Evolutionary conservation across 2,888 invertebrate species (phyloP).

Genomic region (Heliconius erato): DNA sequence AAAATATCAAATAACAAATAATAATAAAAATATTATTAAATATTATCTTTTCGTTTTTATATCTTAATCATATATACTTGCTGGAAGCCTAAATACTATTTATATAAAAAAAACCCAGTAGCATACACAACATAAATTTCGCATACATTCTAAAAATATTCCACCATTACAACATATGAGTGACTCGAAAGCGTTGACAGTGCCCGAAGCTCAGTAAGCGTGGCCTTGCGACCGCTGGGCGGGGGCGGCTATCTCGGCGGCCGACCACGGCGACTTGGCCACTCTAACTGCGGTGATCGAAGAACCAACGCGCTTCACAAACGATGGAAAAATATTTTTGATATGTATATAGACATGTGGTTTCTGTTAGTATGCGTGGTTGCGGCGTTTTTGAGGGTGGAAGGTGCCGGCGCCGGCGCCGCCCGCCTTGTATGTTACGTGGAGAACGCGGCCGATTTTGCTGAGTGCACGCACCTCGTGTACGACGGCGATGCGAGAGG

Average conservation of each 20-base stretch:
- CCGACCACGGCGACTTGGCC: constrained; percentile 62
- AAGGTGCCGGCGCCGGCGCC: constrained; percentile 78
- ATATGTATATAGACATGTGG: constrained; percentile 67
- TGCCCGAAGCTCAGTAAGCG: constrained; percentile 69
- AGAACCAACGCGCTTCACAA: constrained; percentile 75
- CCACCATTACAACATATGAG: constrained; percentile 47
- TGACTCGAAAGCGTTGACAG: constrained; percentile 60
- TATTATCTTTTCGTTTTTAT: not conserved
- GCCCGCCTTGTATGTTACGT: constrained; percentile 81
- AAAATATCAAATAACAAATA: not conserved
- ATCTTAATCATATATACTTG: not conserved
- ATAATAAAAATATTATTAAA: not conserved
- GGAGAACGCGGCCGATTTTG: constrained; percentile 69
- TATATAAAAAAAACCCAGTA: not conserved
- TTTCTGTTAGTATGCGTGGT: constrained; percentile 71
- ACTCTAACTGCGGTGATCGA: constrained; percentile 76
- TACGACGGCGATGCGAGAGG: constrained; percentile 79
- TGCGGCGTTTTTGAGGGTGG: constrained; percentile 65
- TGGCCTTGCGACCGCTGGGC: constrained; percentile 76
- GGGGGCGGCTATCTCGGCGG: constrained; percentile 79
- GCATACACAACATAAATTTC: constrained; percentile 1
- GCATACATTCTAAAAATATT: constrained; percentile 30
- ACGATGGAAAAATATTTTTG: constrained; percentile 69
- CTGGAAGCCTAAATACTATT: not conserved
- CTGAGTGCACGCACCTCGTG: constrained; percentile 84